phyloP scores from a whole-genome alignment of 1,140 invertebrate genomes.

The Papilio xuthus region DNA sequence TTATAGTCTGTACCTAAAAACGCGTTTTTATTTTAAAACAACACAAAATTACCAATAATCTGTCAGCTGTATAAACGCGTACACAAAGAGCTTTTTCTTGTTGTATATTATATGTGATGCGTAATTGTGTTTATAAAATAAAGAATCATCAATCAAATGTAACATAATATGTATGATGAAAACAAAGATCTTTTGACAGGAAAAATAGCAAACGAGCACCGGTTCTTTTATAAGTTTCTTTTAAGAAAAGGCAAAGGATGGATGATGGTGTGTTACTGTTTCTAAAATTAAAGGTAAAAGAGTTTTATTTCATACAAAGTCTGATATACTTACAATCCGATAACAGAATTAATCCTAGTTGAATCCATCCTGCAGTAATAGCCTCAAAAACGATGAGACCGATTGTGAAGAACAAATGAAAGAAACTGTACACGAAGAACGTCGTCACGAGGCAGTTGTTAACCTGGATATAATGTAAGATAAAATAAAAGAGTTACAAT shows the following conservation, averaged over 20 bases:
- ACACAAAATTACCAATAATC: neutral
- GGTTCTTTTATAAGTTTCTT: no score
- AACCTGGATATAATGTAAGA: conserved; percentile 53
- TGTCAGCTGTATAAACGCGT: neutral
- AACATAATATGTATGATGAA: neutral
- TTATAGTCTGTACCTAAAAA: no score
- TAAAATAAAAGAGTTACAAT: neutral
- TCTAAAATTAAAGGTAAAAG: no score
- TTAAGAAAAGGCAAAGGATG: no score
- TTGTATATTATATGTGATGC: neutral
- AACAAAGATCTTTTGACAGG: no score
- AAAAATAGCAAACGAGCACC: no score
- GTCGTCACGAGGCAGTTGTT: conserved; percentile 67
- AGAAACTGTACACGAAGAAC: conserved; percentile 75
- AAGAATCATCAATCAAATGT: neutral
- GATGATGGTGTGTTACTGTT: no score
- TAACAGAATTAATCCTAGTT: conserved; percentile 61
- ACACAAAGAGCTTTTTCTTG: neutral
- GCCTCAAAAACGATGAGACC: conserved; percentile 67
- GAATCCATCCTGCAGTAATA: conserved; percentile 64
- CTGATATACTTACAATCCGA: conserved; percentile 60
- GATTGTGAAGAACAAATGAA: conserved; percentile 69
- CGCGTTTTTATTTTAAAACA: neutral
- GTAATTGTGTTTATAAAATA: neutral
- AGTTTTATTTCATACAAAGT: neutral